phyloP scores from a whole-genome alignment of 2,888 invertebrate species.

The Aphelenchoides bicaudatus region DNA sequence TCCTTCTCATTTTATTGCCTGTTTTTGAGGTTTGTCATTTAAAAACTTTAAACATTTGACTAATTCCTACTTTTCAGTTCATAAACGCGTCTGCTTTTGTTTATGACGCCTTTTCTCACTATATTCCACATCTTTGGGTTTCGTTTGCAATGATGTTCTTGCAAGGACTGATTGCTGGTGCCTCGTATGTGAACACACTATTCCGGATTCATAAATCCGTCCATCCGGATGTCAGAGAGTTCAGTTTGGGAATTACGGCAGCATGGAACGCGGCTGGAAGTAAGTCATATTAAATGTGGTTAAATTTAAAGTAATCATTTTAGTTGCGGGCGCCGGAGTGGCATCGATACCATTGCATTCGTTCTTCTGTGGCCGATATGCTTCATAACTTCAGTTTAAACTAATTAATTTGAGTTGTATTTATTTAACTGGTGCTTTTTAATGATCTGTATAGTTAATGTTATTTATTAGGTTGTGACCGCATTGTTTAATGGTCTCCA shows the following conservation, averaged over 20 bases:
- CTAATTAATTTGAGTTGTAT: no score
- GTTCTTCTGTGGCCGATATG: constrained; percentile 70
- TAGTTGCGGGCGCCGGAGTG: constrained; percentile 73
- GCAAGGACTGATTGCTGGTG: constrained; percentile 75
- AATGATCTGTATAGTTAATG: no score
- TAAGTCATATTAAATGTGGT: no score
- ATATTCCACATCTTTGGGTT: constrained; percentile 68
- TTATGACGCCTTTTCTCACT: constrained; percentile 69
- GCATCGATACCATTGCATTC: constrained; percentile 74
- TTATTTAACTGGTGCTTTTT: no score
- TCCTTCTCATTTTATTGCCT: constrained; percentile 45
- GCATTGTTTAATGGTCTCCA: no score
- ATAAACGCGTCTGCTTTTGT: constrained; percentile 70
- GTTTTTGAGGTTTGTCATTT: constrained; percentile 59
- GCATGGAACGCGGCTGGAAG: constrained; percentile 75
- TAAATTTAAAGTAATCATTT: no score
- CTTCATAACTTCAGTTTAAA: no score
- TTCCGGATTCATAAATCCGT: constrained; percentile 72
- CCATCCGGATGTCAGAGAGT: constrained; percentile 62
- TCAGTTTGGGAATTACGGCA: constrained; percentile 73
- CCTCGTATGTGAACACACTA: constrained; percentile 78
- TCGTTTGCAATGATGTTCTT: constrained; percentile 70
- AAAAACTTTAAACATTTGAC: no score
- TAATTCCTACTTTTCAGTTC: constrained; percentile 65
- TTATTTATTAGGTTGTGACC: no score